These are phyloP conservation scores for Onychostoma macrolepis DNA, from an alignment of 2,113 vertebrate species.

Conservation along the genomic window DNA sequence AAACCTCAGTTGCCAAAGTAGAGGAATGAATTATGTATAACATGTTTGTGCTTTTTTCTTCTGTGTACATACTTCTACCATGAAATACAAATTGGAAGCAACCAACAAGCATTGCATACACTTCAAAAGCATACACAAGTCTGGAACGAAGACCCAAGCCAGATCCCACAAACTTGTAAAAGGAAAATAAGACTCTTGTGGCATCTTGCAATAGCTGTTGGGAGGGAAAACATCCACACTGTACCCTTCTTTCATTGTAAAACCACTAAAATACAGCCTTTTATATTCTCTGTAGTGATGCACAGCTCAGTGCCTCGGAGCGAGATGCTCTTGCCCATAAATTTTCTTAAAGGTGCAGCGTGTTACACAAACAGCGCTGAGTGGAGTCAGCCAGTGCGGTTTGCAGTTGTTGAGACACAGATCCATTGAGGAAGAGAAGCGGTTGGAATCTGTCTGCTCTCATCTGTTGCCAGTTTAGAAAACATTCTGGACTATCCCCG, in stretches of 20 bases:
- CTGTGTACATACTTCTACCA: constrained; percentile 32
- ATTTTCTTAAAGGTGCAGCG: constrained; percentile 32
- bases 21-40: constrained; percentile 13
- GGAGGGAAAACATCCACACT: constrained; percentile 34
- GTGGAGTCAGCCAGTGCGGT: constrained; percentile 13
- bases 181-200: constrained; percentile 35
- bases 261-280: constrained; percentile 41
- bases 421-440: constrained; percentile 11
- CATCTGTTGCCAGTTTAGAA: constrained; percentile 16
- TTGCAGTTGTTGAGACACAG: constrained; percentile 15
- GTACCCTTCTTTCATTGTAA: constrained; percentile 29
- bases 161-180: constrained; percentile 46
- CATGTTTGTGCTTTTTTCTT: constrained; percentile 2
- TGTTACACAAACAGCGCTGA: constrained; percentile 24
- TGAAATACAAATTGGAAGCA: constrained; percentile 46
- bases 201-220: constrained; percentile 47
- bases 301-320: background rate
- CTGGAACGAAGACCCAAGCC: background rate
- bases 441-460: constrained; percentile 10
- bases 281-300: constrained; percentile 27
- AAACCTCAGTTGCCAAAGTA: constrained; percentile 13
- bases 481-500: background rate
- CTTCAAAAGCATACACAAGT: constrained; percentile 38
- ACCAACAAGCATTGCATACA: constrained; percentile 11
- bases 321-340: constrained; percentile 32